Conservation (phyloP, 2,113 vertebrate genomes). For the Candoia aspera region DNA sequence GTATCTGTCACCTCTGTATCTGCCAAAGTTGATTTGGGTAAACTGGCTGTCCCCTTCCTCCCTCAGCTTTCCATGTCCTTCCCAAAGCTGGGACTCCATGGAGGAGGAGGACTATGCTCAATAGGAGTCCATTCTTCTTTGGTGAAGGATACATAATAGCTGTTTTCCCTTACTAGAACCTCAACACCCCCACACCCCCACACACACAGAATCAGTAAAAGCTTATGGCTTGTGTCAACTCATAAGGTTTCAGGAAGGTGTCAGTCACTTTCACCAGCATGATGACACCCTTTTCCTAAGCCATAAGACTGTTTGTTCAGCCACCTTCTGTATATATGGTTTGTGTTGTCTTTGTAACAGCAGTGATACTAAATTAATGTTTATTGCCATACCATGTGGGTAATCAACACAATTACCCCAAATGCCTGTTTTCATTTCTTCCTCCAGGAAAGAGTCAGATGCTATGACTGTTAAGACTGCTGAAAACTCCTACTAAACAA, state of each 20-base stretch:
- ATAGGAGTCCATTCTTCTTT: background rate
- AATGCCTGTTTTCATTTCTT: background rate
- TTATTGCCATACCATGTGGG: background rate
- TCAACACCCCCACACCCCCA: too few relatives aligned
- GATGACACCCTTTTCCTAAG: slow-evolving; percentile 11
- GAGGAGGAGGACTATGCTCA: background rate
- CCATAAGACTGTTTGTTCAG: background rate
- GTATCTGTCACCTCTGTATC: background rate
- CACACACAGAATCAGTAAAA: background rate
- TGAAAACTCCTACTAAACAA: background rate
- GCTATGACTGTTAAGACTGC: background rate
- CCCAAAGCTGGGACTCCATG: background rate
- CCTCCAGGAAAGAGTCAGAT: background rate
- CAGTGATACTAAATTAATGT: background rate
- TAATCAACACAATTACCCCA: background rate
- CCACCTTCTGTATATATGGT: background rate
- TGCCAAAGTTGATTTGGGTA: background rate
- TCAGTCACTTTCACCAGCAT: background rate
- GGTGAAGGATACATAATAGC: background rate
- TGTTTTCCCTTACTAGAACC: background rate
- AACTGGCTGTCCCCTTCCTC: background rate
- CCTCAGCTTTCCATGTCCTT: background rate
- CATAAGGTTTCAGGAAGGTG: background rate
- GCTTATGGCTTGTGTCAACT: background rate
- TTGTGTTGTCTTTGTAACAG: background rate